Conservation (phyloP, 2,113 vertebrate genomes). For the Malaclemys terrapin region DNA sequence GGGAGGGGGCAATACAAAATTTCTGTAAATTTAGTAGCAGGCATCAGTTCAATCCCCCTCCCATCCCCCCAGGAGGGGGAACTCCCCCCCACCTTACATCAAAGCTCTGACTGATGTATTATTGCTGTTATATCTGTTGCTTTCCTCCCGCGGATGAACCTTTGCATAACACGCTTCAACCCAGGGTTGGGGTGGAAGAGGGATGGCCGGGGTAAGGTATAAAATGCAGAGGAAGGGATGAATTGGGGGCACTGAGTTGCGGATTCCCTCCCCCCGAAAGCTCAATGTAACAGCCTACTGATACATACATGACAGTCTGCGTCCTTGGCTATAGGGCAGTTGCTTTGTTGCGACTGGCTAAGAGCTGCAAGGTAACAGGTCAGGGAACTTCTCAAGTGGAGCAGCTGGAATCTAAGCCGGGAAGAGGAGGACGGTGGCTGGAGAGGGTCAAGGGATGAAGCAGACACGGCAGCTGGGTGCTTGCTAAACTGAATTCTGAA, state of each 20-base stretch:
- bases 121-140: background rate
- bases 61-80: background rate
- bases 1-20: background rate
- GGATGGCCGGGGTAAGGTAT: background rate
- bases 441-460: background rate
- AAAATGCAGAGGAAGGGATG: background rate
- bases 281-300: background rate
- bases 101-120: background rate
- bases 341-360: background rate
- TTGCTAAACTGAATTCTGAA: background rate
- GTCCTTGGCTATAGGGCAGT: background rate
- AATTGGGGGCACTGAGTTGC: too few relatives aligned
- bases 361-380: background rate
- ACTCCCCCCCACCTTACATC: background rate
- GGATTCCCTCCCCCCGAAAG: background rate
- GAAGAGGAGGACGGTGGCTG: background rate
- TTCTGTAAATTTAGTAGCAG: background rate
- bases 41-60: background rate
- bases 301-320: background rate
- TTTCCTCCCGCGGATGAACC: background rate
- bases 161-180: background rate
- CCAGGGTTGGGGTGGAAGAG: background rate
- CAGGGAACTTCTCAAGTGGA: background rate
- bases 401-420: background rate
- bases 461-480: background rate